Evolutionary conservation across 2,113 vertebrate species (phyloP), one percentile per base, ranked within the genome.

Genomic region (Triplophysa siluroides): DNA sequence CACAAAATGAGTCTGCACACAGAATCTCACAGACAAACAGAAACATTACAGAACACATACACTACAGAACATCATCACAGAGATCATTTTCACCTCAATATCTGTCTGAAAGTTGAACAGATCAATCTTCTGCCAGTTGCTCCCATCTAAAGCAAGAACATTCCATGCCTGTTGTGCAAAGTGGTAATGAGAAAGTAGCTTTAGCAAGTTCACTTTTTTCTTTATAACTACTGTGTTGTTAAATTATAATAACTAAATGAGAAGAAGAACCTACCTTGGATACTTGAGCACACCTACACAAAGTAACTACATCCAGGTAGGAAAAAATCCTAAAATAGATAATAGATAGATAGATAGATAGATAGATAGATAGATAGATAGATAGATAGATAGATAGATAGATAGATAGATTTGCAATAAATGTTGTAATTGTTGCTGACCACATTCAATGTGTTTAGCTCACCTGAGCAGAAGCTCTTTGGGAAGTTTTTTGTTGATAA

Each of bases 121-220:
- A 88, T 98, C 96, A 83, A 98, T 95, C 91, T 95, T 96, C 89
- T 98, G 96, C 96, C 96, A 98, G 87, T 98, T 98, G 89, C 96
- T 98, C 89, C 96, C 96, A 91, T 98, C 96, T 78, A 98, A 89
- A 69, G 96, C 96, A 88, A 98, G 91, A 89, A 98, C 90, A 83
- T 98, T 98, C 97, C 97, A 98, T 58, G 96, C 94, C 97, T 98
- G 33, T 38, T 70, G 33, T 38, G 33, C 33, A 38, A 38, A 38
- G 33, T 29, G 26, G 80, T 12, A 78, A 33, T 54, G 18, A 72
- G 29, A 54, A 8, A 60, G 41, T 8, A 23, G 29, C n/a, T 8
- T 71, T 16, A 45, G 43, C 8, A 54, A 58, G 67, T 60, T 56
- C 10, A 7, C 45, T 52, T 18, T 52, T 43, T 78, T 56, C 52